Percentiles rank a stretch among this genome's conserved stretches.
Conservation (phyloP, 1,140 invertebrate species). For the Lepidurus couesii region DNA sequence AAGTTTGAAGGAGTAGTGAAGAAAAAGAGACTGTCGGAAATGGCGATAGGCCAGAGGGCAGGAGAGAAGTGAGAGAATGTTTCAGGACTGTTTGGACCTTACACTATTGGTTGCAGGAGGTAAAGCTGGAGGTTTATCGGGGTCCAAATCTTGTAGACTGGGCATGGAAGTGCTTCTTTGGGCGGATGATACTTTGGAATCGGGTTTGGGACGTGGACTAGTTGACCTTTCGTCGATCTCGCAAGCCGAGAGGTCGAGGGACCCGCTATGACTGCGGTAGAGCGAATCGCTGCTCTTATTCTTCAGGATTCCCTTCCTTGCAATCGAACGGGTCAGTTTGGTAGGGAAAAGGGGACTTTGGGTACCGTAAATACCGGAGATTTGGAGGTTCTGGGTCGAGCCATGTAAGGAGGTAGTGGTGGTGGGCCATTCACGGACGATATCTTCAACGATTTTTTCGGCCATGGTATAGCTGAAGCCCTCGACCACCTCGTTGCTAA, state of each 20-base stretch:
- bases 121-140: neutral
- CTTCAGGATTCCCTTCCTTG: slow-evolving; percentile 34
- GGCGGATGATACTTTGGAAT: neutral
- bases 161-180: slow-evolving; percentile 34
- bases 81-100: neutral
- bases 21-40: neutral
- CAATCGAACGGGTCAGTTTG: neutral
- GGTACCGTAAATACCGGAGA: neutral
- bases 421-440: slow-evolving; percentile 23
- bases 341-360: neutral
- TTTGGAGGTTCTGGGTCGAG: slow-evolving; percentile 2
- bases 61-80: neutral
- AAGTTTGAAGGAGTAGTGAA: slow-evolving; percentile 1
- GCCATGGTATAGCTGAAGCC: slow-evolving; percentile 37
- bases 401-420: neutral
- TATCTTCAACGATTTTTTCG: slow-evolving; percentile 35
- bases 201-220: slow-evolving; percentile 10
- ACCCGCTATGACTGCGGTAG: slow-evolving; percentile 31
- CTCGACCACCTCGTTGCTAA: slow-evolving; percentile 36
- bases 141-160: slow-evolving; percentile 24
- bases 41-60: slow-evolving; percentile 2
- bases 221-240: slow-evolving; percentile 21
- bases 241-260: slow-evolving; percentile 26
- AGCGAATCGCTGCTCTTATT: slow-evolving; percentile 33
- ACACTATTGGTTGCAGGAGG: neutral